phyloP scores from a whole-genome alignment of 2,797 vertebrate genomes.

The Schizopygopsis pylzovi region DNA sequence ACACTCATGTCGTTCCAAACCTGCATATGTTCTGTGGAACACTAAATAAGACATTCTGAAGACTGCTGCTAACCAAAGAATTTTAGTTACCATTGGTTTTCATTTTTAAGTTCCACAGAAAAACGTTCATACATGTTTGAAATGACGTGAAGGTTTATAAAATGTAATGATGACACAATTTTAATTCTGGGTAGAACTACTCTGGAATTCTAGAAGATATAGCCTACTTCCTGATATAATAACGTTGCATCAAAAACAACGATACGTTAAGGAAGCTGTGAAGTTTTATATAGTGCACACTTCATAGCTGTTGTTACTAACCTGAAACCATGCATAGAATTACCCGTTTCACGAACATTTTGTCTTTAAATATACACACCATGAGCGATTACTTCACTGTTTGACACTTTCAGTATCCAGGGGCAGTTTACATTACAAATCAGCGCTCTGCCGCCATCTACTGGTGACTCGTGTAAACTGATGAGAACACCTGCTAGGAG shows the following conservation, averaged over 20 bases:
- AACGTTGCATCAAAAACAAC: not conserved
- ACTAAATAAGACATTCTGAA: not conserved
- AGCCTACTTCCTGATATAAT: not conserved
- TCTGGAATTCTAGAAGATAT: not conserved
- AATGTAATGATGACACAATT: not conserved
- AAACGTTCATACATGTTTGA: not conserved
- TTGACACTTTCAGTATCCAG: not conserved
- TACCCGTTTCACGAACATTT: not conserved
- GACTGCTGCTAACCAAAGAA: not conserved
- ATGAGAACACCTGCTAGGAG: not conserved
- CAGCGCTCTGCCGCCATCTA: conserved; percentile 45
- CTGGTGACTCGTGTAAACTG: conserved; percentile 15
- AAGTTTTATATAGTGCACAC: not conserved
- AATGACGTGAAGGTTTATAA: not conserved
- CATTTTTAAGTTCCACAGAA: not conserved
- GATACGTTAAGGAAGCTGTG: not conserved
- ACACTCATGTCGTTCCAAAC: not conserved
- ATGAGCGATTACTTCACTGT: not conserved
- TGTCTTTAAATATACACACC: not conserved
- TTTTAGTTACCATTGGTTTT: not conserved
- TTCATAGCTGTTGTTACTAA: not conserved
- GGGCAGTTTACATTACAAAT: not conserved
- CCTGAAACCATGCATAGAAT: not conserved
- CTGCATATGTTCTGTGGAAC: not conserved
- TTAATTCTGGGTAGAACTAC: not conserved